Evolutionary conservation across 2,113 vertebrate species (phyloP), one percentile per base, ranked within the genome.

Genomic region (Saccopteryx bilineata): DNA sequence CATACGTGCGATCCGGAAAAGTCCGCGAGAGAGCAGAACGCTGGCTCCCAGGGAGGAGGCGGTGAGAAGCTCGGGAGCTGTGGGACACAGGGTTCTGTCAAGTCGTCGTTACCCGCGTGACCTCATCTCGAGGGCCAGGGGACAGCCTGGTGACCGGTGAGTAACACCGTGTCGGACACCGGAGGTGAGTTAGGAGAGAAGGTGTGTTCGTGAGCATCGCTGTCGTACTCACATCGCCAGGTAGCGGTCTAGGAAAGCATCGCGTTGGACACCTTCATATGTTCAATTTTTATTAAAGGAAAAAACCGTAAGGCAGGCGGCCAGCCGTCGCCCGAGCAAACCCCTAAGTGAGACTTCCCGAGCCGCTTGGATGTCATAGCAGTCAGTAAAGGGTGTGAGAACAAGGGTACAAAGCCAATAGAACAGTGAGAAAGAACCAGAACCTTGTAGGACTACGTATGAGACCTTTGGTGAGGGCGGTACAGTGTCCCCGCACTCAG

Each of bases 101-200:
- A 39, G 39, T 39, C 39, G 39, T 39, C 39, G 39, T 39, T 3
- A 39, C 39, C 39, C 39, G 39, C 39, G 39, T 39, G 39, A 39
- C 39, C 39, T 39, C 39, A 39, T 39, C 39, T 39, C 39, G 39
- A 2, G 63, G 28, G 12, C 26, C 4, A 11, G 63, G 26, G 63
- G 12, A 2, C 28, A 9, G 28, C 65, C 0, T 66, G 65, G 65
- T 66, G 28, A 15, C 28, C 65, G 9, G 65, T 66, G 28, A 31
- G 5, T 1, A 13, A 31, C 1, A 6, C 28, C 12, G 26, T 5
- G 28, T n/a, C 39, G 26, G 65, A 66, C 13, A 11, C 1, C 5
- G 65, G 65, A 31, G 28, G 9, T 7, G 28, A 15, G 65, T 28
- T 12, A 31, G 68, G 68, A 9, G 15, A 33, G 24, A 1, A 54